phyloP scores from a whole-genome alignment of 2,113 vertebrate species.

The Rutilus rutilus region DNA sequence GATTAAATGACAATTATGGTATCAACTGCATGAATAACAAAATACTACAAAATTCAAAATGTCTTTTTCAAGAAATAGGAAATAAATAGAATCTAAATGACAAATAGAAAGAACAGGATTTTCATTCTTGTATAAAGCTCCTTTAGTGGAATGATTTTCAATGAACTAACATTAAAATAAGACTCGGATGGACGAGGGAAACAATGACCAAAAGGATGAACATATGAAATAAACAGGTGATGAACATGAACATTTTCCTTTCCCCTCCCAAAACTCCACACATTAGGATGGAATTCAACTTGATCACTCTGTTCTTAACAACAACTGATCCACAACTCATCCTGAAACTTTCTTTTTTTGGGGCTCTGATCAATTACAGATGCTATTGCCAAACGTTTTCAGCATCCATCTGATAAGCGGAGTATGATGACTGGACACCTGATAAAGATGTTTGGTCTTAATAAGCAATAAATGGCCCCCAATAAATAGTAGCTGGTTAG shows the following conservation, averaged over 20 bases:
- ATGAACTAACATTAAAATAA: not conserved
- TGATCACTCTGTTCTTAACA: not conserved
- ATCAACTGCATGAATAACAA: conserved; percentile 49
- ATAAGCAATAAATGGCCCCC: not conserved
- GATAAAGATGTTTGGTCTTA: conserved; percentile 11
- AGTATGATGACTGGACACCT: not conserved
- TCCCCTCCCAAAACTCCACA: not conserved
- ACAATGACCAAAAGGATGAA: not conserved
- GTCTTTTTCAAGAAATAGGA: conserved; percentile 34
- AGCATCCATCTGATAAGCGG: not conserved
- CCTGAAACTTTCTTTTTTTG: not conserved
- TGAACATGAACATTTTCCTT: not conserved
- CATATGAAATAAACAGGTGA: not conserved
- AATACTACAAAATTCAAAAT: conserved; percentile 49
- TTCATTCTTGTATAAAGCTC: not conserved
- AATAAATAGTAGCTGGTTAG: not conserved
- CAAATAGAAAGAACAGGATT: conserved; percentile 29
- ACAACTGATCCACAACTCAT: not conserved
- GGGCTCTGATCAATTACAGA: not conserved
- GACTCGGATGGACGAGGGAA: not conserved
- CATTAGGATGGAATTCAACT: not conserved
- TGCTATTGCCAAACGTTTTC: not conserved
- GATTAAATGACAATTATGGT: conserved; percentile 36
- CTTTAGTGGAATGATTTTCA: conserved; percentile 23
- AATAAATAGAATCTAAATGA: conserved; percentile 34